phyloP scores from a whole-genome alignment of 1,140 invertebrate species.

The Eriosoma lanigerum region DNA sequence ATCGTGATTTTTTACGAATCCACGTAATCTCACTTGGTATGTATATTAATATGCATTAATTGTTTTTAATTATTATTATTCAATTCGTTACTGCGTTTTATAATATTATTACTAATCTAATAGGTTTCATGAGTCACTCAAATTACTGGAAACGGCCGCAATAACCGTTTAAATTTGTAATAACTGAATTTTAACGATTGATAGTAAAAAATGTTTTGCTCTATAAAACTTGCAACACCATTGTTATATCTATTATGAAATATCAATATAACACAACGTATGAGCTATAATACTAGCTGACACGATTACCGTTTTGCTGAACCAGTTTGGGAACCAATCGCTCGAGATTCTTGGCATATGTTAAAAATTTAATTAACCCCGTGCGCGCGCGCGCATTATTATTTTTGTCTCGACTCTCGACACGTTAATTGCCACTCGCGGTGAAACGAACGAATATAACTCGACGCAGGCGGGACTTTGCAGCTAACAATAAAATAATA shows the following conservation, averaged over 20 bases:
- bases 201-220: background rate
- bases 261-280: too few species aligned
- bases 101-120: too few species aligned
- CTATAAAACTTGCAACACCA: too few species aligned
- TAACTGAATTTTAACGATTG: background rate
- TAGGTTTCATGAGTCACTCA: background rate
- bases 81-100: too few species aligned
- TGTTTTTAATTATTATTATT: too few species aligned
- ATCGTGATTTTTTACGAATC: too few species aligned
- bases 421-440: background rate
- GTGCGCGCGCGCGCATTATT: background rate
- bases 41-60: too few species aligned
- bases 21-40: too few species aligned
- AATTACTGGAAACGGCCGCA: background rate
- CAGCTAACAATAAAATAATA: background rate
- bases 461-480: background rate
- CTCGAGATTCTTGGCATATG: background rate
- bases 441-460: too few species aligned
- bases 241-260: too few species aligned
- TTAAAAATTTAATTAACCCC: slow-evolving; percentile 8
- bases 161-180: background rate
- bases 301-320: background rate
- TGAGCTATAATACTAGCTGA: too few species aligned
- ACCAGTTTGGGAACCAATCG: slow-evolving; percentile 21
- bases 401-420: background rate